phyloP scores from a whole-genome alignment of 2,888 invertebrate species.

The Pristionchus maxplancki region DNA sequence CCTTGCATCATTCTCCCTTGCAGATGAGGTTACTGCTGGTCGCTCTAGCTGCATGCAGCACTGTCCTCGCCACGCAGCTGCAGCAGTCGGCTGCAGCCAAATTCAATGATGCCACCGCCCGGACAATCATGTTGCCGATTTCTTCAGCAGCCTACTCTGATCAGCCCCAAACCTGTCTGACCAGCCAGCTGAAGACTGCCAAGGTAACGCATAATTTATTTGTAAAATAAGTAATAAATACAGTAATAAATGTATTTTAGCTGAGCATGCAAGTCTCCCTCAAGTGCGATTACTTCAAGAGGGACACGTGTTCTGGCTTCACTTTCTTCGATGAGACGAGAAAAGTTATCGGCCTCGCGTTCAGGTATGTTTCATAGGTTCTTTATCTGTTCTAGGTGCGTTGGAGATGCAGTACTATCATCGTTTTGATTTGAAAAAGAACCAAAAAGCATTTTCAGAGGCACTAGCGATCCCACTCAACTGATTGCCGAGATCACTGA shows the following conservation, averaged over 20 bases:
- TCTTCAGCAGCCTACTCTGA: constrained; percentile 33
- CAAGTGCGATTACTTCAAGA: constrained; percentile 47
- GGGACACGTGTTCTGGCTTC: constrained; percentile 66
- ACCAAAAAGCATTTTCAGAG: constrained; percentile 67
- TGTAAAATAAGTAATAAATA: neutral
- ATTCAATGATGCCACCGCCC: constrained; percentile 31
- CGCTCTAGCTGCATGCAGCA: neutral
- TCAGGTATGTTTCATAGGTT: constrained; percentile 59
- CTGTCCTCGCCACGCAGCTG: constrained; percentile 7
- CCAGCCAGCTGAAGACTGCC: constrained; percentile 1
- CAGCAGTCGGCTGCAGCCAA: neutral
- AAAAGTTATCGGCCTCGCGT: constrained; percentile 68
- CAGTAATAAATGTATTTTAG: neutral
- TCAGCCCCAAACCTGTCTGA: neutral
- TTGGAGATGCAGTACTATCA: too few relatives aligned
- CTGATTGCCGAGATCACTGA: constrained; percentile 25
- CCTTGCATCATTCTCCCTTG: neutral
- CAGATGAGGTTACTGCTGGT: neutral
- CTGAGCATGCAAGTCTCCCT: constrained; percentile 18
- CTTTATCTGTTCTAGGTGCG: neutral
- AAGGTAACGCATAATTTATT: neutral
- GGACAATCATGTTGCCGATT: constrained; percentile 5
- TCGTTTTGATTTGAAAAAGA: too few relatives aligned
- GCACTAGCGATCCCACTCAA: constrained; percentile 46
- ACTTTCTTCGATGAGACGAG: constrained; percentile 59